Evolutionary conservation across 23 tunicate genomes (phyloP), one percentile per base, ranked within the genome.

Genomic region (Trididemnum nubilum): DNA sequence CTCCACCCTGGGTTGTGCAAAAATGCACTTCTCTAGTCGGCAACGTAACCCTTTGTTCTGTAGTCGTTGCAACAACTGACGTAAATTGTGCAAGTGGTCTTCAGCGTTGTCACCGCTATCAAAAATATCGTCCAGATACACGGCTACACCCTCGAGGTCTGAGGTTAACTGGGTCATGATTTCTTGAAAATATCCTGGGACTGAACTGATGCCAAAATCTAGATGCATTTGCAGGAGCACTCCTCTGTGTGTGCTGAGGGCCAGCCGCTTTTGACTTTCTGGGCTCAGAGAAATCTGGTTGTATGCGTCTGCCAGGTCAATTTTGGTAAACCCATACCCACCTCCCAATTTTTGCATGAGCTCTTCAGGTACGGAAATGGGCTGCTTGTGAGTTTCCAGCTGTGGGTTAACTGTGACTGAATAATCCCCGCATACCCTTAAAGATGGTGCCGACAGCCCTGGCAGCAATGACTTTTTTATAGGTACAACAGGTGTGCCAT

Each of bases 241-340:
- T 44, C 34, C 29, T 44, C 37, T 66, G 77, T 67, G 85, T 5
- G 77, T 81, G 38, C 85, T 81, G 36, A 81, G 23, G 3, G 86
- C 86, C 79, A 82, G 70, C 35, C 79, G 65, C 51, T 70, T 71
- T 34, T 71, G 78, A 33, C 78, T 82, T 82, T 82, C 86, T 51
- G 51, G 2, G 31, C 79, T 51, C 30, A 82, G 70, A 26, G 37
- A 22, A 0, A 82, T 72, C 31, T 82, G 86, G 50, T 82, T 71
- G 69, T 82, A 73, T 37, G 85, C 85, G 65, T 81, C 85, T 12
- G 85, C 85, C 61, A 81, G 36, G 58, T 81, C 85, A 1, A 81
- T 81, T 28, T 81, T 81, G 12, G 76, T 81, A 61, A 81, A 81
- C 1, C 85, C 85, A 29, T 66, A 65, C 7, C 85, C 76, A 65